Conservation (phyloP, 1,140 invertebrate species). For the Coptotermes formosanus region DNA sequence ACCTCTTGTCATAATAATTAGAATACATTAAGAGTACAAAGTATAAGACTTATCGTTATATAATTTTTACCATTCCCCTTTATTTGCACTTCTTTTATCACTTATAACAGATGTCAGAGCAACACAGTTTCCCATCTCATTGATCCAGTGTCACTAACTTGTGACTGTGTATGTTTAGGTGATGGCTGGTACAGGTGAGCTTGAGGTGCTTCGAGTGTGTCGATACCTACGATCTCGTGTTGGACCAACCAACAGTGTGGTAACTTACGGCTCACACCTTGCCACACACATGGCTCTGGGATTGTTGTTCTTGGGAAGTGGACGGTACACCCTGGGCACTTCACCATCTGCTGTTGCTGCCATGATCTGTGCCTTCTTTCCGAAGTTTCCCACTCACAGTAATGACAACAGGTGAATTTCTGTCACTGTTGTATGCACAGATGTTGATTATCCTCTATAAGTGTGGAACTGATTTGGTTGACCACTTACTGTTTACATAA, state of each 20-base stretch:
- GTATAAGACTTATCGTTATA: too few relatives aligned
- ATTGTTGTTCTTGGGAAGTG: conserved; percentile 90
- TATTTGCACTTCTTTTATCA: too few relatives aligned
- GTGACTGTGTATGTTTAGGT: conserved; percentile 52
- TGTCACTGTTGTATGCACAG: not conserved
- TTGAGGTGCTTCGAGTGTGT: conserved; percentile 82
- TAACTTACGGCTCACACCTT: conserved; percentile 90
- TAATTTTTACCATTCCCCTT: too few relatives aligned
- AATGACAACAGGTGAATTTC: conserved; percentile 82
- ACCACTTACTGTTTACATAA: not conserved
- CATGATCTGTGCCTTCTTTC: conserved; percentile 89
- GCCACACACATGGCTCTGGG: conserved; percentile 93
- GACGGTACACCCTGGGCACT: conserved; percentile 82
- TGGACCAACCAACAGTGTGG: conserved; percentile 60
- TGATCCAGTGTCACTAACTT: too few relatives aligned
- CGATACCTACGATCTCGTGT: conserved; percentile 76
- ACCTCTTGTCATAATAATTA: too few relatives aligned
- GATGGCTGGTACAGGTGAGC: conserved; percentile 90
- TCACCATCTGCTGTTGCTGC: conserved; percentile 82
- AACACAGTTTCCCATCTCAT: too few relatives aligned
- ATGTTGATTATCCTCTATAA: not conserved
- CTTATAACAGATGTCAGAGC: too few relatives aligned
- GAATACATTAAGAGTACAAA: too few relatives aligned
- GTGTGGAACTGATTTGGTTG: not conserved
- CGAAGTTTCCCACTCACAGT: conserved; percentile 94